These are phyloP conservation scores for Gyps fulvus DNA, from an alignment of 2,113 vertebrate species.

Conservation along the genomic window DNA sequence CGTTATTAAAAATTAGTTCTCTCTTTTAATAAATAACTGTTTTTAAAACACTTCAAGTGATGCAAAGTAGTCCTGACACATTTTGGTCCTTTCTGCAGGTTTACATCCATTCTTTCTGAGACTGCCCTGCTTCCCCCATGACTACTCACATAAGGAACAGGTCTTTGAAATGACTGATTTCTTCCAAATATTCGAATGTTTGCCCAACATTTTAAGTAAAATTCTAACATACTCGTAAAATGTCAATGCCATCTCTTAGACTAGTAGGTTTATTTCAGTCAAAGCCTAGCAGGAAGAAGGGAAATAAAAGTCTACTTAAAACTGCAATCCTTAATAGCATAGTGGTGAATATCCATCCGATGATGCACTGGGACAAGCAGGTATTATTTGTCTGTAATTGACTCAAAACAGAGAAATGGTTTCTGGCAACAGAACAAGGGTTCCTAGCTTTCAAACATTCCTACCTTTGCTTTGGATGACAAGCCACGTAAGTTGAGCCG, in stretches of 20 bases:
- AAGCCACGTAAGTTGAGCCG: constrained; percentile 89
- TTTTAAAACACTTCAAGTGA: neutral
- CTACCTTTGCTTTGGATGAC: constrained; percentile 89
- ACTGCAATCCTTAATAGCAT: neutral
- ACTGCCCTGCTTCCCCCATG: neutral
- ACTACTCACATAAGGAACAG: neutral
- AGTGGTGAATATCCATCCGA: neutral
- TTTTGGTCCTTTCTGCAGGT: neutral
- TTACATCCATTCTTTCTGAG: neutral
- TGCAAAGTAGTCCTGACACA: neutral
- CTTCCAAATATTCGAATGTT: neutral
- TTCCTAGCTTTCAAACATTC: constrained; percentile 18
- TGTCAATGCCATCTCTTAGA: neutral
- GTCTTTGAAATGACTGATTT: neutral
- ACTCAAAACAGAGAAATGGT: neutral
- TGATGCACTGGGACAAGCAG: neutral
- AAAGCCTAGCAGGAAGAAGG: neutral
- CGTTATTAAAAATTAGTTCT: neutral
- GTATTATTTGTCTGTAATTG: neutral
- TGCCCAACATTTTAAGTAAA: neutral
- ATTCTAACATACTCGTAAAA: neutral
- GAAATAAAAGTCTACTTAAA: neutral
- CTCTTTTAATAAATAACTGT: neutral
- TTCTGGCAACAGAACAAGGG: neutral
- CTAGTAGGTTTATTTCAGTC: neutral